These are phyloP conservation scores for Rhinopithecus roxellana DNA, from an alignment of 2,113 vertebrate species.

Conservation along the genomic window DNA sequence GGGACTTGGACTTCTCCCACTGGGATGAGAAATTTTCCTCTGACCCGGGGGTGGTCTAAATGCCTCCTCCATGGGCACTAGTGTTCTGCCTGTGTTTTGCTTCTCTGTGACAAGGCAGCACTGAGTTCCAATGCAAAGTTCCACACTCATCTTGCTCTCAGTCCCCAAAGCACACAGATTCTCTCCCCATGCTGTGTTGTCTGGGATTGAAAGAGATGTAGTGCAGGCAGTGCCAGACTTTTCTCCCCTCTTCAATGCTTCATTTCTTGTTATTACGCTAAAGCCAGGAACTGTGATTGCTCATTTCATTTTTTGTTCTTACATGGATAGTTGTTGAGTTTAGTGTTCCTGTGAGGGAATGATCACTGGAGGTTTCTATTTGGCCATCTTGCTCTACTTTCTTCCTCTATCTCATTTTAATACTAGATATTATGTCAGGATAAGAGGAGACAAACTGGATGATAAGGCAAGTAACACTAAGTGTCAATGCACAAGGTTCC, in stretches of 20 bases:
- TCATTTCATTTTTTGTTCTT: background rate
- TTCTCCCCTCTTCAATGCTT: background rate
- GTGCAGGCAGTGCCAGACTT: background rate
- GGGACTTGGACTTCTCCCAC: background rate
- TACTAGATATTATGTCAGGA: background rate
- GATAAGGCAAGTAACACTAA: background rate
- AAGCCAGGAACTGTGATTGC: background rate
- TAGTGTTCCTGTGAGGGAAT: background rate
- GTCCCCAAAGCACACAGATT: background rate
- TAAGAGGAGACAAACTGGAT: background rate
- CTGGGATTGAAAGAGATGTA: background rate
- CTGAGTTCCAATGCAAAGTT: background rate
- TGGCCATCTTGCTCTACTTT: background rate
- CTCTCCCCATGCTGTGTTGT: background rate
- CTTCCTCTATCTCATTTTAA: background rate
- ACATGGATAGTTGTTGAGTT: background rate
- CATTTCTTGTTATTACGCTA: background rate
- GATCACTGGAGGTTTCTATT: background rate
- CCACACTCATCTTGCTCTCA: background rate
- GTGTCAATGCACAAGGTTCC: background rate
- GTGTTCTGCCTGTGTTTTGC: background rate
- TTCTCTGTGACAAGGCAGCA: background rate
- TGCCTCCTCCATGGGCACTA: background rate
- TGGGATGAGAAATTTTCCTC: background rate
- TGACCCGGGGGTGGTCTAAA: background rate